Percentiles rank a stretch among this genome's conserved stretches.
Conservation (phyloP, 2,113 vertebrate species). For the Onychostruthus taczanowskii region DNA sequence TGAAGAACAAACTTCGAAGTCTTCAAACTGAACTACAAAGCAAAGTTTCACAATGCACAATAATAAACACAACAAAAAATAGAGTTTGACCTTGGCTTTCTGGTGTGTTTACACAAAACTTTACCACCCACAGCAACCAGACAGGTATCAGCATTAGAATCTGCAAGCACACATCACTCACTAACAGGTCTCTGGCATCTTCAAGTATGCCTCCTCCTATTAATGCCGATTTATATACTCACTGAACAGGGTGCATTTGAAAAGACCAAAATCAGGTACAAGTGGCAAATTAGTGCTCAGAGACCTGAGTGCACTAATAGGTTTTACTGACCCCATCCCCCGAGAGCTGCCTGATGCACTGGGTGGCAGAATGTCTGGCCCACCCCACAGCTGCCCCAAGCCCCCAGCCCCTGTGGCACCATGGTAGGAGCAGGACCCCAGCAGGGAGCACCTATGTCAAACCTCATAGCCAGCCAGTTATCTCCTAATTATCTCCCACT, state of each 20-base stretch:
- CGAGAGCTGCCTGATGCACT: too few relatives aligned
- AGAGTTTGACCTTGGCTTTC: not conserved
- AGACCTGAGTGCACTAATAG: not conserved
- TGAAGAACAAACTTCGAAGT: not conserved
- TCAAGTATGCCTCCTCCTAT: not conserved
- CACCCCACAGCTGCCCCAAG: not conserved
- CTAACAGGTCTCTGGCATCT: not conserved
- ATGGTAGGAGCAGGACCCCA: not conserved
- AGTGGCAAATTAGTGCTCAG: not conserved
- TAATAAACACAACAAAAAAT: not conserved
- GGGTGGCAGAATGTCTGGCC: not conserved
- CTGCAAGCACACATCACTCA: not conserved
- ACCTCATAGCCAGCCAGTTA: fast-evolving
- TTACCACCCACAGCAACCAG: not conserved
- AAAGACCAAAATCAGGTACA: not conserved
- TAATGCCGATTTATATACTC: not conserved
- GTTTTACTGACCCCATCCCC: not conserved
- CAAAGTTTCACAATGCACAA: not conserved
- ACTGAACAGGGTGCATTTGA: not conserved
- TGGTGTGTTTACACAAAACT: not conserved
- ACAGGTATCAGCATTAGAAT: not conserved
- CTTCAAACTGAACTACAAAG: not conserved
- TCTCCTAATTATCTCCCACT: not conserved
- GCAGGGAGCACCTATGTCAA: not conserved
- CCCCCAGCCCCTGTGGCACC: fast-evolving